Conservation (phyloP, 2,888 invertebrate genomes). For the Idaea aversata region DNA sequence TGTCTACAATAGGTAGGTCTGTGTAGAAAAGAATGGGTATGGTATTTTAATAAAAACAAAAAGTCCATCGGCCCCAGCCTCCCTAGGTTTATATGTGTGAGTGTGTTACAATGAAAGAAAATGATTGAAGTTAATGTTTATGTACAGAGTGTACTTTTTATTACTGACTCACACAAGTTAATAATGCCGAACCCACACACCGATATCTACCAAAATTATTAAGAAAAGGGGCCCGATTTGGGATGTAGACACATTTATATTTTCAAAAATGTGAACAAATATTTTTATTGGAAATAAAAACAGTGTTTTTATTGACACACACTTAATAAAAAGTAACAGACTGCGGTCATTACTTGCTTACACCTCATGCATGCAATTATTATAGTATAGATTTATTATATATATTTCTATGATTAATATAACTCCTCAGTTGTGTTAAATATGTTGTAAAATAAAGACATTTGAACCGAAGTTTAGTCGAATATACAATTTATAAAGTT, state of each 20-base stretch:
- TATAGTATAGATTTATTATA: not conserved
- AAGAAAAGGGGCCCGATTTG: constrained; percentile 51
- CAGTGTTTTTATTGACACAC: constrained; percentile 4
- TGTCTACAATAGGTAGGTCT: constrained; percentile 5
- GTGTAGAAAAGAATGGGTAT: constrained; percentile 32
- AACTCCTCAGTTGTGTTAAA: not conserved
- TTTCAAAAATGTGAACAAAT: not conserved
- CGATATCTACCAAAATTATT: constrained; percentile 38
- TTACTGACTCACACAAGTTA: constrained; percentile 34
- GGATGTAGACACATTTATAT: constrained; percentile 37
- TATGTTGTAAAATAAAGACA: constrained; percentile 6
- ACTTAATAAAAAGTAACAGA: not conserved
- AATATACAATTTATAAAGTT: constrained; percentile 73
- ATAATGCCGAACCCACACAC: constrained; percentile 34
- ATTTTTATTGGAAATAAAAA: constrained; percentile 3
- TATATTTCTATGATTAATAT: not conserved
- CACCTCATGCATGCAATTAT: not conserved
- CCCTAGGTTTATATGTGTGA: constrained; percentile 44
- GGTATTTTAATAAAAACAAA: constrained; percentile 66
- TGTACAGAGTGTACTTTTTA: constrained; percentile 27
- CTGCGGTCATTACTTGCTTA: not conserved
- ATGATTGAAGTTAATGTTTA: constrained; percentile 41
- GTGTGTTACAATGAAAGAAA: constrained; percentile 40
- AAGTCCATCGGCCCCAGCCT: constrained; percentile 45
- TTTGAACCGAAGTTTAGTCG: constrained; percentile 38